Evolutionary conservation across 2,113 vertebrate genomes (phyloP).

Genomic region (Clarias magur): DNA sequence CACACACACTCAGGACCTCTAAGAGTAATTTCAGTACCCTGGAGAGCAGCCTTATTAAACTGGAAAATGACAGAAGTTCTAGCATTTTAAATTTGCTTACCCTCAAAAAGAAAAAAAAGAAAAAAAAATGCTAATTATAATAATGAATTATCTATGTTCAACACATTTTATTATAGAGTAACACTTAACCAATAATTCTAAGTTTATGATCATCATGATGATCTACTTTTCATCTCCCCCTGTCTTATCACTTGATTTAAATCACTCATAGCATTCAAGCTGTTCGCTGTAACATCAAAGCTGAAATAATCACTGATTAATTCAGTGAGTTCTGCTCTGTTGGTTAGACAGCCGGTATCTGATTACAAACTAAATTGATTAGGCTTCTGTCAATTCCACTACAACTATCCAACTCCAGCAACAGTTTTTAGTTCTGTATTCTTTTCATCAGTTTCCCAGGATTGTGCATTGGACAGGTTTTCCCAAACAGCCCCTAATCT

Average conservation of each 20-base stretch:
- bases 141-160: not conserved
- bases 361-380: not conserved
- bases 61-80: not conserved
- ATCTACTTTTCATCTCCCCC: not conserved
- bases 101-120: not conserved
- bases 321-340: not conserved
- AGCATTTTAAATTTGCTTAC: not conserved
- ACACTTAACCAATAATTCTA: not conserved
- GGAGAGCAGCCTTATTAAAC: constrained; percentile 65
- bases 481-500: not conserved
- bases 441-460: not conserved
- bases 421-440: not conserved
- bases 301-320: not conserved
- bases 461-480: not conserved
- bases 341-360: not conserved
- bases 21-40: constrained; percentile 64
- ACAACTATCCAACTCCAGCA: not conserved
- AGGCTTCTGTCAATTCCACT: not conserved
- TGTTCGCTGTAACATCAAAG: not conserved
- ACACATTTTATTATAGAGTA: not conserved
- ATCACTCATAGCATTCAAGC: not conserved
- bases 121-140: not conserved
- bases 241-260: not conserved
- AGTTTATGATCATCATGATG: not conserved
- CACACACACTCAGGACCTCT: constrained; percentile 55